Base-by-base conservation (phyloP, 2,888 invertebrate genomes). In the Microctonus brassicae region DNA sequence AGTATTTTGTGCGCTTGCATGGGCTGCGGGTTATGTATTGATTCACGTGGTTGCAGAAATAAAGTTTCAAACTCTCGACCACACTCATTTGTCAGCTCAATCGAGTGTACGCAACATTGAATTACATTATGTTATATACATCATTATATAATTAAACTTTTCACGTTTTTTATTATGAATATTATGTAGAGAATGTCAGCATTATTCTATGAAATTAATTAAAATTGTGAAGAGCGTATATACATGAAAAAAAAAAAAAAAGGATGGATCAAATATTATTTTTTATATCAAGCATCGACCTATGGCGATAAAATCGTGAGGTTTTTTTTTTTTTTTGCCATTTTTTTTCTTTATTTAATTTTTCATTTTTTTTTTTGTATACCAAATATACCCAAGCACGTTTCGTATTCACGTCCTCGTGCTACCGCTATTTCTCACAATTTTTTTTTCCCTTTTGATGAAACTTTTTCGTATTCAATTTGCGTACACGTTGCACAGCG, bases 381-480 rank as follows among this genome's bases (percentile, higher is more conserved):
- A 29, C n/a, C 29, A 47, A 68, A 60, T 58, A 39, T 1, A 47
- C 39, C 42, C 20, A 22, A 57, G 17, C 11, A 6, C 13, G 22
- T 22, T 68, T 68, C 42, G 67, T 68, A 68, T 68, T 68, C 67
- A 47, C 52, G 24, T 20, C 47, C 57, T 24, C n/a, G n/a, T 33
- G 58, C 39, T 33, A 9, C 13, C 39, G 34, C 20, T 42, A 58
- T 68, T 68, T 60, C 33, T 68, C 60, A 42, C 42, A 29, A 68
- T 20, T 68, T 39, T 58, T 33, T 57, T 60, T 22, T 55, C 24
- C 13, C 24, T 47, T 47, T 34, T 60, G n/a, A 42, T 60, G 39
- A 42, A 58, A 47, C 34, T 47, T 42, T 68, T 68, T 68, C 33
- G 60, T 68, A 68, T 68, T 68, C 67, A 68, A 68, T 68, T 68